These are phyloP conservation scores for Manis crassicaudata DNA, from an alignment of 2,797 vertebrate species.

Conservation along the genomic window DNA sequence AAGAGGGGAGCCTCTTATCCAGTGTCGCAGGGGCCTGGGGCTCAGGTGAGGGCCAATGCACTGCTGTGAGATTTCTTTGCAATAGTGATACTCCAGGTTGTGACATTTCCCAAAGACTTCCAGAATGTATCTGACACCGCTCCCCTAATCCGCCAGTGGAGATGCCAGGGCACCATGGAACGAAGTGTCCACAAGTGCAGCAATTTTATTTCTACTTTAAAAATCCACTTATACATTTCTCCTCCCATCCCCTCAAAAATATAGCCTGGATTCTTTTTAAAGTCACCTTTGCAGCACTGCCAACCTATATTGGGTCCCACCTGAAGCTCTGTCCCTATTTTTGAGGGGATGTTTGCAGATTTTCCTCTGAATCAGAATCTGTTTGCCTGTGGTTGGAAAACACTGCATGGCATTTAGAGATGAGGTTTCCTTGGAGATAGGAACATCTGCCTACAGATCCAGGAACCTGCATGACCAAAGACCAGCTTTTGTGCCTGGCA, in stretches of 20 bases:
- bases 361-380: neutral
- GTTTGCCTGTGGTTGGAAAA: constrained; percentile 26
- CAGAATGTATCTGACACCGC: neutral
- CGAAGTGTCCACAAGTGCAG: neutral
- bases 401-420: neutral
- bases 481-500: neutral
- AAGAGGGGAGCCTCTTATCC: neutral
- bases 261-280: neutral
- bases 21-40: neutral
- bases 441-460: neutral
- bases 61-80: neutral
- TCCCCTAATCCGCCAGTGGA: neutral
- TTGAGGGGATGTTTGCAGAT: neutral
- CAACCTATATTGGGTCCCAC: neutral
- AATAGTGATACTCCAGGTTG: neutral
- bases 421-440: constrained; percentile 60
- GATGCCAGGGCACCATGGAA: neutral
- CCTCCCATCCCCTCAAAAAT: neutral
- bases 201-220: neutral
- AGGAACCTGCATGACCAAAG: neutral
- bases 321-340: neutral
- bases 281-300: neutral
- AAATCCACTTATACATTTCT: neutral
- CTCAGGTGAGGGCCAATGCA: neutral
- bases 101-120: neutral